Conservation (phyloP, 2,888 invertebrate species). For the Lasiommata megera region DNA sequence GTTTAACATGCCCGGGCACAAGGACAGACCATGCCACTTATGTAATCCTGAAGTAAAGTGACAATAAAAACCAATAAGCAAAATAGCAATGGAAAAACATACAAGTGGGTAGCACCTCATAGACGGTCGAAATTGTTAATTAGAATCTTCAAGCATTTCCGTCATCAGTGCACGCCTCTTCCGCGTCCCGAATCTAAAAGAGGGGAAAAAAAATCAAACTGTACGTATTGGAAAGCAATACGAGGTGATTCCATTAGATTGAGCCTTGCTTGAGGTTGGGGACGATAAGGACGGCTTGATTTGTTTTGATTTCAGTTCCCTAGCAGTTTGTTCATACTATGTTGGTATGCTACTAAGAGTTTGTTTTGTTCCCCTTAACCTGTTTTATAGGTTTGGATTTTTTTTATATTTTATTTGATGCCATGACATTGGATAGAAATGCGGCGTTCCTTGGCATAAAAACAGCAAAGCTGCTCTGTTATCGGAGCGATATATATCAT, state of each 20-base stretch:
- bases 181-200: conserved; percentile 69
- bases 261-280: conserved; percentile 44
- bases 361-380: too few relatives aligned
- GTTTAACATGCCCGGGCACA: too few relatives aligned
- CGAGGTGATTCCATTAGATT: conserved; percentile 77
- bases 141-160: conserved; percentile 70
- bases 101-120: conserved; percentile 41
- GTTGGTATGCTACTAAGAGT: too few relatives aligned
- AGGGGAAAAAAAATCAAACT: conserved; percentile 76
- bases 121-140: conserved; percentile 61
- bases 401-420: too few relatives aligned
- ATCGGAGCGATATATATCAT: too few relatives aligned
- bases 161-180: conserved; percentile 69
- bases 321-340: neutral
- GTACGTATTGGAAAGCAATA: conserved; percentile 80
- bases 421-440: too few relatives aligned
- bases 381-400: too few relatives aligned
- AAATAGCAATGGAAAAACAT: neutral
- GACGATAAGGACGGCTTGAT: conserved; percentile 24
- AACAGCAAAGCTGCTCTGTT: too few relatives aligned
- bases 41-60: too few relatives aligned
- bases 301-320: conserved; percentile 21
- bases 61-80: neutral
- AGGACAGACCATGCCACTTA: neutral
- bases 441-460: too few relatives aligned